Evolutionary conservation across 2,113 vertebrate genomes (phyloP), one percentile per base, ranked within the genome.

Genomic region (Benthochromis sp.): DNA sequence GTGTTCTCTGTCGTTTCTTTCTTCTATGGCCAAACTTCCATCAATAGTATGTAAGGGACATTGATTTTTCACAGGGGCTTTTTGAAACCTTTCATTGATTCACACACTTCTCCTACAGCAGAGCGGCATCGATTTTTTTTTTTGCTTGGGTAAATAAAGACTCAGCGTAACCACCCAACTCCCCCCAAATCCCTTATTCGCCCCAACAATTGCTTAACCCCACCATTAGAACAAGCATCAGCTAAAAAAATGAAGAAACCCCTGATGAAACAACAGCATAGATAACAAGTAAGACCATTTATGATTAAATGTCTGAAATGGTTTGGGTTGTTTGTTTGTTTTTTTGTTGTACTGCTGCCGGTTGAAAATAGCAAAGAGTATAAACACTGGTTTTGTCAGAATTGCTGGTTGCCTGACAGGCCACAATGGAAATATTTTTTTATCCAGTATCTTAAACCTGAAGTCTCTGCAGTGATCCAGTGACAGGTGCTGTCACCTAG

Each of bases 71-170:
- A 93, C 92, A 90, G 87, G 86, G 90, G 92, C 93, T 96, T 95
- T 95, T 90, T 95, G 89, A 95, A 95, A 94, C 91, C 93, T 90
- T 90, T 82, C 91, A 96, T 96, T 96, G 96, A 96, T 96, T 93
- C 92, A 55, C 92, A 90, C 92, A 95, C 93, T 95, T 95, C 92
- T 96, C 93, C 93, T 92, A 88, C 88, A 82, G 91, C 93, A 85
- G 88, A 90, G 86, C 86, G 54, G 54, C 91, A 96, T 96, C 2
- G 94, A 95, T 96, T 95, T 91, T 81, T 94, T 57, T 81, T 94
- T 90, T 92, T 93, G 87, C 93, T 92, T 55, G 87, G 95, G 92
- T 95, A 95, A 96, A 97, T 96, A 96, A 95, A 96, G 92, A 94
- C 90, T 92, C 92, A 93, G 87, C 88, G 29, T 90, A 92, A 83